Conservation (phyloP, 2,113 vertebrate species). For the Neotoma lepida region DNA sequence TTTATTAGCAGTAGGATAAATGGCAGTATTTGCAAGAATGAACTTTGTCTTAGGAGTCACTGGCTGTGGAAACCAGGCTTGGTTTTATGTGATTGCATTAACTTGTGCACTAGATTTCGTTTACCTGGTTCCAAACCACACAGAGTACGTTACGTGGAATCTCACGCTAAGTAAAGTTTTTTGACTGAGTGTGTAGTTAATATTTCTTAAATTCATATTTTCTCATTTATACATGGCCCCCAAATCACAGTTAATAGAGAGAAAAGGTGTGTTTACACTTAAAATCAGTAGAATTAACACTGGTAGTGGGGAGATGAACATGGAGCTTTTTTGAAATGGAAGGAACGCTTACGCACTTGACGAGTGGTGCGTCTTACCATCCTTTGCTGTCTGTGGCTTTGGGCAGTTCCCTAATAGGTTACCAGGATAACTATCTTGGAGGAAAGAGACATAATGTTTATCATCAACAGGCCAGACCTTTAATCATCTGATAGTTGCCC, state of each 20-base stretch:
- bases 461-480: background rate
- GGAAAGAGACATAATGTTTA: background rate
- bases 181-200: background rate
- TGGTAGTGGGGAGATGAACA: background rate
- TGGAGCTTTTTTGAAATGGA: background rate
- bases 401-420: background rate
- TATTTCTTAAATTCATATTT: slow-evolving; percentile 28
- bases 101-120: background rate
- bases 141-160: background rate
- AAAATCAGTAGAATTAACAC: background rate
- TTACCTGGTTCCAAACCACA: slow-evolving; percentile 23
- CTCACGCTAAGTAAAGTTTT: background rate
- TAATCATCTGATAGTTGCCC: background rate
- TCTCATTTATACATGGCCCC: background rate
- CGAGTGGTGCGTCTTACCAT: background rate
- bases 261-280: background rate
- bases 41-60: background rate
- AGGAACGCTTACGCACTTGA: background rate
- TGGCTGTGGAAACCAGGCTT: background rate
- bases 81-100: background rate
- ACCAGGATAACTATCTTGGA: background rate
- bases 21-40: background rate
- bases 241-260: slow-evolving; percentile 6
- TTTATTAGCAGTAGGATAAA: background rate
- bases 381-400: background rate